Evolutionary conservation across 2,888 invertebrate species (phyloP).

Genomic region (Listrodromus nycthemerus): DNA sequence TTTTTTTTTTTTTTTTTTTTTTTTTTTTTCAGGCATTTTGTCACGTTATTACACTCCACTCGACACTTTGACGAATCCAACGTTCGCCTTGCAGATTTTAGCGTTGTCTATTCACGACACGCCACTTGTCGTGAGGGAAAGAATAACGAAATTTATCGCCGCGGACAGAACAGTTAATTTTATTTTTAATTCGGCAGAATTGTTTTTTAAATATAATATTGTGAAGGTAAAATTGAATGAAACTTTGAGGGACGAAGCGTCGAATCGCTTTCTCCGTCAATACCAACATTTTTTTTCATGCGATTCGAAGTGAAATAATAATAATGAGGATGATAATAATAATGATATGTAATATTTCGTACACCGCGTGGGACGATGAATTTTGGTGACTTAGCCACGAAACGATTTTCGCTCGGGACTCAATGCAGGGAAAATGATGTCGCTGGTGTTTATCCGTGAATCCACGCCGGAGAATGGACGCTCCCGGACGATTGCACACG

Average conservation of each 20-base stretch:
- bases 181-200: neutral
- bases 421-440: neutral
- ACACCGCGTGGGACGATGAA: neutral
- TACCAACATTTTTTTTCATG: no score
- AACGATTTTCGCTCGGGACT: conserved; percentile 1
- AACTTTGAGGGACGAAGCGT: no score
- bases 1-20: no score
- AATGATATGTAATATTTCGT: no score
- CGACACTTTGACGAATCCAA: neutral
- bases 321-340: no score
- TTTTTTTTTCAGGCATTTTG: no score
- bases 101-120: neutral
- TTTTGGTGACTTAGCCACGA: conserved; percentile 11
- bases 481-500: conserved; percentile 41
- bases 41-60: neutral
- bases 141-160: neutral
- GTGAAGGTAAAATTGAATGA: neutral
- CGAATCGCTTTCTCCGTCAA: no score
- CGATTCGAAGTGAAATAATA: no score
- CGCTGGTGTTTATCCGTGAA: conserved; percentile 26
- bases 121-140: neutral
- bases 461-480: neutral
- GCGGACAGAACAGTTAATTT: neutral
- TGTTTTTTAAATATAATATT: neutral
- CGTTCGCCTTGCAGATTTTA: neutral